These are phyloP conservation scores for Spilogale gracilis DNA, from an alignment of 2,113 vertebrate genomes.

Conservation along the genomic window DNA sequence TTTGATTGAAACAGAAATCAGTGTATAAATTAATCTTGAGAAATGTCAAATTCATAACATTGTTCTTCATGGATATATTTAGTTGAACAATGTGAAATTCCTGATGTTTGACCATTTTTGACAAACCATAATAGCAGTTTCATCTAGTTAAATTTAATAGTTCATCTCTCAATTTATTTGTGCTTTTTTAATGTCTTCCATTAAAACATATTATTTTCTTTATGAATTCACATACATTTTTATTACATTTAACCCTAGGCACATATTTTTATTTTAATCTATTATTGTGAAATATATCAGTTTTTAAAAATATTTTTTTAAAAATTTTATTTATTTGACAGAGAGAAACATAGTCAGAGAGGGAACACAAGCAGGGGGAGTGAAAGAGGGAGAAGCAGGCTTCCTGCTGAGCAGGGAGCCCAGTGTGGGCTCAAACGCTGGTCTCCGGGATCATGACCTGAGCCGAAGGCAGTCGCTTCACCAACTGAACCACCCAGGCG, in stretches of 20 bases:
- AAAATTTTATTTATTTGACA: not conserved
- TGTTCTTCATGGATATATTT: not conserved
- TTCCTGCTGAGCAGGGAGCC: too few relatives aligned
- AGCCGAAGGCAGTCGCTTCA: too few relatives aligned
- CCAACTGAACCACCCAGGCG: too few relatives aligned
- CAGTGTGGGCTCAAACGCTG: too few relatives aligned
- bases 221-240: not conserved
- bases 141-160: not conserved
- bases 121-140: not conserved
- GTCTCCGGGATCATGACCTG: too few relatives aligned
- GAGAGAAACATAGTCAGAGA: too few relatives aligned
- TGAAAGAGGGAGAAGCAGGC: too few relatives aligned
- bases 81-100: not conserved
- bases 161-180: not conserved
- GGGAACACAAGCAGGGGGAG: too few relatives aligned
- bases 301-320: not conserved
- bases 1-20: not conserved
- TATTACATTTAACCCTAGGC: not conserved
- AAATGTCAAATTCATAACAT: constrained; percentile 11
- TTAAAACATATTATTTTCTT: not conserved
- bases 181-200: not conserved
- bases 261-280: not conserved
- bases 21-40: not conserved
- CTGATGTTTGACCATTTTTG: not conserved
- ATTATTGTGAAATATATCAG: not conserved